A percentile compares a stretch with the other conserved stretches of the same genome.
phyloP scores from a whole-genome alignment of 1,140 invertebrate species.

The Drosophila azteca region DNA sequence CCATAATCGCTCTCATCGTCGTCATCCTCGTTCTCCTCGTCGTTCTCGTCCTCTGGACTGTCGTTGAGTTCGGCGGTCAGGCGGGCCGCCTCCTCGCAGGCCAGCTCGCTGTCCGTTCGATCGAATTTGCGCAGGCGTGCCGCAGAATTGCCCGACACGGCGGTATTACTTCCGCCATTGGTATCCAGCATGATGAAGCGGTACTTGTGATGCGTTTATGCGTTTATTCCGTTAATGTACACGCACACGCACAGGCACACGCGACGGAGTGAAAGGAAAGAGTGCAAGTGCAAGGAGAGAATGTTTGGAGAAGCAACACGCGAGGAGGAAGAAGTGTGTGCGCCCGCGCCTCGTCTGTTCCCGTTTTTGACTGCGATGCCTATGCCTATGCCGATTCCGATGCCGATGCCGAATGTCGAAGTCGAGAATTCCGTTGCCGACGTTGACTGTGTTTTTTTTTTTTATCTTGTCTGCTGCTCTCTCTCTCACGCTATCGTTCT shows the following conservation, averaged over 20 bases:
- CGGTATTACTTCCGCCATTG: constrained; percentile 62
- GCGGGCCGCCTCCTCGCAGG: constrained; percentile 90
- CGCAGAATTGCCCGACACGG: constrained; percentile 35
- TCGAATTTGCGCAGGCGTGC: constrained; percentile 78
- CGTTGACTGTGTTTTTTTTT: constrained; percentile 8
- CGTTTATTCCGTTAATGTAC: not conserved
- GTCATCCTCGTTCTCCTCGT: constrained; percentile 86
- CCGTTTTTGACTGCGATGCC: not conserved
- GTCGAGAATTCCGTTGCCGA: constrained; percentile 3
- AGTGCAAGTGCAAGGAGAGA: not conserved
- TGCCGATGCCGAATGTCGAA: constrained; percentile 6
- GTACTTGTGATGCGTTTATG: not conserved
- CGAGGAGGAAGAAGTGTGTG: no score
- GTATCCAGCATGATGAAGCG: constrained; percentile 28
- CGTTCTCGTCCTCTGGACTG: constrained; percentile 87
- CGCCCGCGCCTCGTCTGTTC: no score
- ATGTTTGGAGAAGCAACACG: not conserved
- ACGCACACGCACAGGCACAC: not conserved
- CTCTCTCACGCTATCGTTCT: not conserved
- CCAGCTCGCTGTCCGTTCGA: constrained; percentile 93
- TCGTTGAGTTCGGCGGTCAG: constrained; percentile 86
- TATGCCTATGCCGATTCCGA: constrained; percentile 5
- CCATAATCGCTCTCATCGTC: constrained; percentile 90
- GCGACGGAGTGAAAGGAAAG: no score
- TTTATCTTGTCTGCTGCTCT: constrained; percentile 12